Conservation (phyloP, 2,113 vertebrate species). For the Emydura subglobosa region DNA sequence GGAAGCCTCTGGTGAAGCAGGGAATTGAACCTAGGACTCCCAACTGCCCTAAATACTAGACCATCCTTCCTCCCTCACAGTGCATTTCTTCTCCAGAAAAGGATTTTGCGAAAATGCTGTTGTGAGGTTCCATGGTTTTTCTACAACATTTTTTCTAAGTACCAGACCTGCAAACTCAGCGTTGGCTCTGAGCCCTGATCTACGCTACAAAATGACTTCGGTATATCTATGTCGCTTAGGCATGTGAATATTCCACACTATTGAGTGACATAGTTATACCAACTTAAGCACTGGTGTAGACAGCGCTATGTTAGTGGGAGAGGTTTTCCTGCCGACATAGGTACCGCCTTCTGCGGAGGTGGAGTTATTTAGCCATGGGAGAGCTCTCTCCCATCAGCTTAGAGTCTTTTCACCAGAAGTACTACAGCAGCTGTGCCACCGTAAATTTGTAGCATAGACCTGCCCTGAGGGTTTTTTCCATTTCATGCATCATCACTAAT, state of each 20-base stretch:
- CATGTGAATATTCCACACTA: not conserved
- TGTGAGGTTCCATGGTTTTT: not conserved
- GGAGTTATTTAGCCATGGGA: not conserved
- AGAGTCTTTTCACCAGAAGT: not conserved
- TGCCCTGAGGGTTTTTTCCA: not conserved
- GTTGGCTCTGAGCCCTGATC: not conserved
- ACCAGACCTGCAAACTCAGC: not conserved
- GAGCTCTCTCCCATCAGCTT: not conserved
- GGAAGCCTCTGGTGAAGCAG: not conserved
- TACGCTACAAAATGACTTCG: not conserved
- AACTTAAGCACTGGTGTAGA: not conserved
- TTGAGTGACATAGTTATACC: not conserved
- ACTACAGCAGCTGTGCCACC: not conserved
- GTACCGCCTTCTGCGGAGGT: not conserved
- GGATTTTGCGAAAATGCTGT: not conserved
- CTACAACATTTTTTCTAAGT: not conserved
- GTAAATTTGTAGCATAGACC: not conserved
- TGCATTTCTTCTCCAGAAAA: not conserved
- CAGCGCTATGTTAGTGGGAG: not conserved
- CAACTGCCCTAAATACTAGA: rapidly evolving
- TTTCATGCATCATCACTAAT: not conserved
- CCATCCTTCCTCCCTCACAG: not conserved
- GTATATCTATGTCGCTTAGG: not conserved
- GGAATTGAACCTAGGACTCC: not conserved
- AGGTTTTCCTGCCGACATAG: not conserved